Percentiles rank a stretch among this genome's conserved stretches.
These are phyloP conservation scores for Acanthurus tractus DNA, from an alignment of 2,797 vertebrate species.

Conservation along the genomic window DNA sequence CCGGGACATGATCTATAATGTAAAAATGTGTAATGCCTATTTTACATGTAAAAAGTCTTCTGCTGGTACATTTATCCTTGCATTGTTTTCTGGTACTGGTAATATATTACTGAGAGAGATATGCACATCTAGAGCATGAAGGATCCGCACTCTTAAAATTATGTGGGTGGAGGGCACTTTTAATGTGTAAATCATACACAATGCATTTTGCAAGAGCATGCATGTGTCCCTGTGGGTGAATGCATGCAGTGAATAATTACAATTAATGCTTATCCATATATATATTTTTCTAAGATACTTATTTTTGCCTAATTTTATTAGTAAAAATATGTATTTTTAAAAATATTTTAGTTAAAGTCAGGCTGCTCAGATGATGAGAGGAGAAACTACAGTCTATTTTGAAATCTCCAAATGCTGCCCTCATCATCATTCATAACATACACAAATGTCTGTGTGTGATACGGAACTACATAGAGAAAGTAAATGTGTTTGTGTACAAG, in stretches of 20 bases:
- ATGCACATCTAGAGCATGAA: neutral
- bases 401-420: constrained; percentile 21
- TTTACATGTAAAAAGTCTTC: neutral
- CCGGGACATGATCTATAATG: neutral
- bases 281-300: neutral
- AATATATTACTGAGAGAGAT: neutral
- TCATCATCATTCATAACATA: constrained; percentile 30
- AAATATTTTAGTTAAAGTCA: neutral
- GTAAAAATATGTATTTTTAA: neutral
- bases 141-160: neutral
- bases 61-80: neutral
- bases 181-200: constrained; percentile 12
- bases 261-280: neutral
- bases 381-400: constrained; percentile 1
- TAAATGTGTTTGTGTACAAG: constrained; percentile 5
- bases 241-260: constrained; percentile 2
- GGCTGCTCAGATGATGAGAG: constrained; percentile 27
- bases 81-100: neutral
- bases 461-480: constrained; percentile 31
- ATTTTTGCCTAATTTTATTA: neutral
- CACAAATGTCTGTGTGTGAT: constrained; percentile 24
- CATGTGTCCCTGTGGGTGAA: constrained; percentile 2
- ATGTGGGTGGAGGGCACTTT: constrained; percentile 25
- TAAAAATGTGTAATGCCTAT: neutral
- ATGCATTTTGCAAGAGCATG: constrained; percentile 5